Evolutionary conservation across 2,888 invertebrate species (phyloP), one percentile per base, ranked within the genome.

Genomic region (Uropetala carovei): DNA sequence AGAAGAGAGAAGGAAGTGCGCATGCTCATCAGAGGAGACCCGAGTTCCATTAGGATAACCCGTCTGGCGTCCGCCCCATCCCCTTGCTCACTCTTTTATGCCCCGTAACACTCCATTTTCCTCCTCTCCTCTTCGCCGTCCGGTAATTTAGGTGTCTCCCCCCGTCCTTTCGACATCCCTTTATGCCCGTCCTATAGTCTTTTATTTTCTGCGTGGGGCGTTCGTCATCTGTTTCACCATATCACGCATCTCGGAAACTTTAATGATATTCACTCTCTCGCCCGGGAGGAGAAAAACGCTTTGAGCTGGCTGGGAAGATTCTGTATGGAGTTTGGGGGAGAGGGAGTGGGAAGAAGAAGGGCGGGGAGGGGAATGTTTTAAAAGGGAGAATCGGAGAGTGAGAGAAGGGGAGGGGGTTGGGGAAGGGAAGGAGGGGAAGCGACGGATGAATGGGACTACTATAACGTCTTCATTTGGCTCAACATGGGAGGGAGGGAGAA

Each of bases 391-490:
- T 18, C 10, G 56, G 83, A 18, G n/a, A 75, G 75, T 8, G 75
- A n/a, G 11, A 64, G 64, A 7, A 7, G n/a, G n/a, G 7, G 7
- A 7, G 16, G 64, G 64, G 13, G 64, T n/a, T n/a, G 64, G 64
- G 16, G 11, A 11, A 11, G 16, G n/a, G 27, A 83, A 83, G n/a
- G 57, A 83, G 11, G 57, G n/a, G 57, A 83, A 16, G 57, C n/a
- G 56, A 7, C n/a, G 83, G 43, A 43, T 83, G 83, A 83, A 83
- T 83, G 43, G 57, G 57, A 57, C n/a, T 18, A 18, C n/a, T 83
- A 57, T 83, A 83, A 83, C 83, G 83, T 83, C 83, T 83, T 83
- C 83, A 83, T 83, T 83, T 83, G 83, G 30, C 30, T 30, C 30
- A 27, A 16, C 82, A 5, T 5, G 13, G 82, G 82, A 82, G 18